phyloP scores from a whole-genome alignment of 1,140 invertebrate genomes.

The Hydropsyche tenuis region DNA sequence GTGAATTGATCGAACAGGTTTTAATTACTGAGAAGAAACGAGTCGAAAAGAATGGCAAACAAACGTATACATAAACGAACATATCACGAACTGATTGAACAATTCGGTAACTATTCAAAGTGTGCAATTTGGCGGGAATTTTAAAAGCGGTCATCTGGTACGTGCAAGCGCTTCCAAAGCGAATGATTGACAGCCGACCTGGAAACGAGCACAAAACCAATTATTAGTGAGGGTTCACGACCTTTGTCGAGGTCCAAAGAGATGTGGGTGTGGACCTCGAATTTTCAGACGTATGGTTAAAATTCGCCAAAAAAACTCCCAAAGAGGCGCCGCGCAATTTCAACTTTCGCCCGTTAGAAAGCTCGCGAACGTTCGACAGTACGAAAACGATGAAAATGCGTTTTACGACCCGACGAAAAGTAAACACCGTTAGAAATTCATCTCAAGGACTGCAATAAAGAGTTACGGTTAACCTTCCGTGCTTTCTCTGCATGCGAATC shows the following conservation, averaged over 20 bases:
- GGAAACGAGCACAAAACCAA: conserved; percentile 8
- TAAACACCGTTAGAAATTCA: too few relatives aligned
- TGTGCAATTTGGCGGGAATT: too few relatives aligned
- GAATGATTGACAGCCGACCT: conserved; percentile 13
- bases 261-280: not conserved
- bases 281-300: too few relatives aligned
- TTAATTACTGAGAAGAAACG: conserved; percentile 1
- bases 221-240: not conserved
- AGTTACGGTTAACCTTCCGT: not conserved
- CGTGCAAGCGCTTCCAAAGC: not conserved
- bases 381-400: too few relatives aligned
- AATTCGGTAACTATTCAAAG: too few relatives aligned
- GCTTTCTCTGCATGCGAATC: not conserved
- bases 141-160: too few relatives aligned
- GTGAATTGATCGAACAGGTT: conserved; percentile 9
- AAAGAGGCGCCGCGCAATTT: too few relatives aligned
- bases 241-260: not conserved
- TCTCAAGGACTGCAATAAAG: too few relatives aligned
- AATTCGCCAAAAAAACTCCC: too few relatives aligned
- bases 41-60: not conserved
- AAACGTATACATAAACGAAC: not conserved
- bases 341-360: too few relatives aligned
- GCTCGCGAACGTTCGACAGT: too few relatives aligned
- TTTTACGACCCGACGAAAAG: too few relatives aligned
- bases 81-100: not conserved